Conservation (phyloP, 2,888 invertebrate species). For the Myathropa florea region DNA sequence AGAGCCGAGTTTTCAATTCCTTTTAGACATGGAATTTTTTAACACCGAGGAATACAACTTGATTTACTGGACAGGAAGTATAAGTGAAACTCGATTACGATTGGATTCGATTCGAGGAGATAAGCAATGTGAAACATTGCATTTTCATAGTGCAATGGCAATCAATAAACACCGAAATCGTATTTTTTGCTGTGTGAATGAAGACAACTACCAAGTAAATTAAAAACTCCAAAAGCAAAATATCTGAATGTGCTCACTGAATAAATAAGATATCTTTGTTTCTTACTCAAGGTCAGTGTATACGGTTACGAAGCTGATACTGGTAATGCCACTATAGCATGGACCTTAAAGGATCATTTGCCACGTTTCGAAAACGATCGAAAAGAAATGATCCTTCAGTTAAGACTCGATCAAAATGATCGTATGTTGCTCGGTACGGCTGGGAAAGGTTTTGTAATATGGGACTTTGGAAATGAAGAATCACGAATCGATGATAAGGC, state of each 20-base stretch:
- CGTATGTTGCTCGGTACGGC: slow-evolving; percentile 91
- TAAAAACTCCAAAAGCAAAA: too few relatives aligned
- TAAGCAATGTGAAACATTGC: slow-evolving; percentile 72
- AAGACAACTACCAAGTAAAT: slow-evolving; percentile 83
- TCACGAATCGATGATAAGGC: slow-evolving; percentile 82
- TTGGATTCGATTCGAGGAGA: slow-evolving; percentile 83
- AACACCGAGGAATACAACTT: slow-evolving; percentile 86
- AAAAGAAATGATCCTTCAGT: slow-evolving; percentile 88
- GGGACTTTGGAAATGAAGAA: slow-evolving; percentile 85
- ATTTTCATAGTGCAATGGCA: slow-evolving; percentile 83
- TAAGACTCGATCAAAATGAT: slow-evolving; percentile 92
- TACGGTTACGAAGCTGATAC: slow-evolving; percentile 75
- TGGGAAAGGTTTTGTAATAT: slow-evolving; percentile 91
- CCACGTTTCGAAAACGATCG: slow-evolving; percentile 86
- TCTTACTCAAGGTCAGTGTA: slow-evolving; percentile 72
- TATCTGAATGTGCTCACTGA: neutral
- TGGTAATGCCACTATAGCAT: slow-evolving; percentile 77
- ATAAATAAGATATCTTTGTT: neutral
- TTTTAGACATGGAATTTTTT: slow-evolving; percentile 86
- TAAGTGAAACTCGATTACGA: slow-evolving; percentile 88
- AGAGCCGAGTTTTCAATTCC: neutral
- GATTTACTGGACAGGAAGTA: slow-evolving; percentile 90
- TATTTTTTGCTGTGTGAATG: slow-evolving; percentile 87
- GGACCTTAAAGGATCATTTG: slow-evolving; percentile 85
- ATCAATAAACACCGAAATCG: slow-evolving; percentile 85